Conservation (phyloP, 2,113 vertebrate genomes). For the Campylorhamphus procurvoides region DNA sequence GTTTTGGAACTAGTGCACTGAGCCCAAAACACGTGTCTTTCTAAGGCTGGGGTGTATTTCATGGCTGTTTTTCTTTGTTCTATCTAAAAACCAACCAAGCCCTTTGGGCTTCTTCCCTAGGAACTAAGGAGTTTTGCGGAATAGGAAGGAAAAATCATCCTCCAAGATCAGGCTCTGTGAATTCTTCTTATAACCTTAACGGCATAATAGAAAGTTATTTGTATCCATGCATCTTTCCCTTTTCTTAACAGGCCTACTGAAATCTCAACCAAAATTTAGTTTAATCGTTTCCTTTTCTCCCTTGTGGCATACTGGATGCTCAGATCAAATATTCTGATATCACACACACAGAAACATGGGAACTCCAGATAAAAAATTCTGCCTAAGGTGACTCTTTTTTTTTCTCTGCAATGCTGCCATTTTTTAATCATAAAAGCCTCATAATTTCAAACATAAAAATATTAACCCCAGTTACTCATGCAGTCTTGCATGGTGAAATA, state of each 20-base stretch:
- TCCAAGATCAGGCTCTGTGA: neutral
- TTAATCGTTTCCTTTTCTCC: neutral
- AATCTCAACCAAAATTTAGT: neutral
- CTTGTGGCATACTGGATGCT: neutral
- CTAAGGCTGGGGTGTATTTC: neutral
- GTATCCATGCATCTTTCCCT: neutral
- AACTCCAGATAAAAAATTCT: neutral
- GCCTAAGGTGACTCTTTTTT: neutral
- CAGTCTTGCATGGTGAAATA: neutral
- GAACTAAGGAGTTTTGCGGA: neutral
- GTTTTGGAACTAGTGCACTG: neutral
- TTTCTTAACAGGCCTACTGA: neutral
- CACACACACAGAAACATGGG: neutral
- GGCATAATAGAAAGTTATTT: neutral
- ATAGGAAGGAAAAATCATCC: neutral
- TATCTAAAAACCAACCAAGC: neutral
- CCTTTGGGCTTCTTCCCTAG: neutral
- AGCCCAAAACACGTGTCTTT: neutral
- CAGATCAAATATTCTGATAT: neutral
- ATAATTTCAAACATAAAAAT: neutral
- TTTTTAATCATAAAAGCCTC: neutral
- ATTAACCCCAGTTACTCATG: neutral
- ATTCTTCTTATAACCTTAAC: neutral
- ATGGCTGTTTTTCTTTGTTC: neutral
- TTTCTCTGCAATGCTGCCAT: neutral